Conservation (phyloP, 2,797 vertebrate genomes). For the Oreochromis mossambicus region DNA sequence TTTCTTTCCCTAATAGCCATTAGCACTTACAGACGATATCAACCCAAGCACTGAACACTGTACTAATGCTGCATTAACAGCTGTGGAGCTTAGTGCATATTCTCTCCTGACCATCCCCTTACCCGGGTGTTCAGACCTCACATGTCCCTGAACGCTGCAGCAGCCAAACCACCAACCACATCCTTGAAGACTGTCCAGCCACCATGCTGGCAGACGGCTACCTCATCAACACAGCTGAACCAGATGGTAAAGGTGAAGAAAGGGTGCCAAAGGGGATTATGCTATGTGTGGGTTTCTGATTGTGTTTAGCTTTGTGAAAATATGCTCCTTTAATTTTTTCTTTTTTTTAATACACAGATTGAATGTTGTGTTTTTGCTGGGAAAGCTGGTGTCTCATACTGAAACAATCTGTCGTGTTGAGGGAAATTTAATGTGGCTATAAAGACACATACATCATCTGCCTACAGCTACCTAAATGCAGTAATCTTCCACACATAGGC, state of each 20-base stretch:
- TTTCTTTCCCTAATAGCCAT: not conserved
- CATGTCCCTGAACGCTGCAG: not conserved
- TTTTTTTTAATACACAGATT: not conserved
- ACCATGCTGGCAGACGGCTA: slow-evolving; percentile 18
- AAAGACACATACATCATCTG: not conserved
- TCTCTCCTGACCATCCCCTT: rapidly evolving
- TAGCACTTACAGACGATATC: rapidly evolving
- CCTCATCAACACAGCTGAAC: slow-evolving; percentile 26
- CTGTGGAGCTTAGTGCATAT: not conserved
- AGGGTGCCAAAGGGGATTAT: slow-evolving; percentile 31
- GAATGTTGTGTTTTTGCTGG: not conserved
- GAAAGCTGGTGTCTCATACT: not conserved
- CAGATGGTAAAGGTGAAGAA: slow-evolving; percentile 53
- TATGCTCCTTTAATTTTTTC: not conserved
- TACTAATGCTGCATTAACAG: not conserved
- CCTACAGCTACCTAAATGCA: not conserved
- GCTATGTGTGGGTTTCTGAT: not conserved
- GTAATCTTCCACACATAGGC: not conserved
- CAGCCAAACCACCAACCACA: not conserved
- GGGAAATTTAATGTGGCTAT: not conserved
- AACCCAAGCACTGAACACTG: not conserved
- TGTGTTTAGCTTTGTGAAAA: not conserved
- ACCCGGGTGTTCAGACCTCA: not conserved
- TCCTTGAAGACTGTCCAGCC: slow-evolving; percentile 40
- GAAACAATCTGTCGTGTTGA: not conserved